phyloP scores from a whole-genome alignment of 2,797 vertebrate genomes.

The Notoglanidium macrostoma region DNA sequence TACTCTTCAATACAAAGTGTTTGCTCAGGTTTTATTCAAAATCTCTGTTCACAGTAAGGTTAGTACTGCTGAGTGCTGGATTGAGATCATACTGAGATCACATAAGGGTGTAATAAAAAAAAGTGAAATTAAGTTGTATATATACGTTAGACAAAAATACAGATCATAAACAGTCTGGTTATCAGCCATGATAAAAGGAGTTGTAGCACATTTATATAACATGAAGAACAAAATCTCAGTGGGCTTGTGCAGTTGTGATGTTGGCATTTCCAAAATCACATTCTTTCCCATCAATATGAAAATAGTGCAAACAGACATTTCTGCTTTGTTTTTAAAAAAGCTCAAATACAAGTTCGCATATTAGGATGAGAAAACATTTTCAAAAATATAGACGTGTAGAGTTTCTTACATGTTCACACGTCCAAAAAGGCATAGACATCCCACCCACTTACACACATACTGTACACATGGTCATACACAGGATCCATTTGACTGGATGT shows the following conservation, averaged over 20 bases:
- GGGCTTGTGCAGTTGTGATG: background rate
- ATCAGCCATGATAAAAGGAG: background rate
- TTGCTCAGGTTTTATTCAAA: background rate
- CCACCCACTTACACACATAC: constrained; percentile 19
- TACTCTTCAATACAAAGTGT: background rate
- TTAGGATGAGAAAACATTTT: background rate
- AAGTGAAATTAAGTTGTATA: background rate
- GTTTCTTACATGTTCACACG: constrained; percentile 5
- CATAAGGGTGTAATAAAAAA: background rate
- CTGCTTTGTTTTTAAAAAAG: too few species aligned
- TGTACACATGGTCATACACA: background rate
- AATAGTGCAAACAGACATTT: background rate
- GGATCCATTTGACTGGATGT: constrained; percentile 5
- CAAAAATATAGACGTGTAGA: background rate
- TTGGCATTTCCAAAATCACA: background rate
- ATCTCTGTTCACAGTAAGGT: background rate
- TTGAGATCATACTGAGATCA: too few species aligned
- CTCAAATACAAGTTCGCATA: too few species aligned
- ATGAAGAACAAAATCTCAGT: background rate
- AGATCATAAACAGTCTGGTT: background rate
- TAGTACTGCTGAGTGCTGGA: too few species aligned
- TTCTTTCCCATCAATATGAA: background rate
- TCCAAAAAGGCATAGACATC: background rate
- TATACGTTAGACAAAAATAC: background rate
- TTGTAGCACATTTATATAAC: background rate